These are phyloP conservation scores for Aptenodytes patagonicus DNA, from an alignment of 2,113 vertebrate genomes.

Conservation along the genomic window DNA sequence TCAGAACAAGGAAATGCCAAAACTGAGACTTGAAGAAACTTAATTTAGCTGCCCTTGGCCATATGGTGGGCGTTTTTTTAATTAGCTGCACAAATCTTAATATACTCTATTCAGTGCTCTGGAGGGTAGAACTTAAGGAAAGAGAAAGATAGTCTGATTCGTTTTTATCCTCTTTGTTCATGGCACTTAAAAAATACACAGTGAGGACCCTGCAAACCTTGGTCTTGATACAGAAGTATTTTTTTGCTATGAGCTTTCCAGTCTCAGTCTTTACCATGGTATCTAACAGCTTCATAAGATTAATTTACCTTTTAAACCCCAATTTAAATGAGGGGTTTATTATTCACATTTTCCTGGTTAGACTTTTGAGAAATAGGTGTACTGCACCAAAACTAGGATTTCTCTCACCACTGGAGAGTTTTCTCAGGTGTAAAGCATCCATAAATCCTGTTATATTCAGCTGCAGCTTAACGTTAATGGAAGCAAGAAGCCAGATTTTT, in stretches of 20 bases:
- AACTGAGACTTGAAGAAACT: not conserved
- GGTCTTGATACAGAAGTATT: not conserved
- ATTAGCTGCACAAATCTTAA: not conserved
- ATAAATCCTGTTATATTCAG: not conserved
- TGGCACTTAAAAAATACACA: not conserved
- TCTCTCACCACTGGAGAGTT: not conserved
- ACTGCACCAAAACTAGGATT: not conserved
- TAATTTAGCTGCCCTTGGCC: not conserved
- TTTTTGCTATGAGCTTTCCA: not conserved
- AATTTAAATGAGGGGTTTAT: not conserved
- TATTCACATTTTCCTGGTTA: not conserved
- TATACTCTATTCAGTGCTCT: not conserved
- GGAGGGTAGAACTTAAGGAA: not conserved
- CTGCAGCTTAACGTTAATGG: not conserved
- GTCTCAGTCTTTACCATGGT: not conserved
- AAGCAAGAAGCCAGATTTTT: not conserved
- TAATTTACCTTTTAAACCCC: not conserved
- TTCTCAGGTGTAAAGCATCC: not conserved
- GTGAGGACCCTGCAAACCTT: not conserved
- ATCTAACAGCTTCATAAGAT: not conserved
- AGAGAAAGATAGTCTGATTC: not conserved
- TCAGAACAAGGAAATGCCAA: not conserved
- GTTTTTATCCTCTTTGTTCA: not conserved
- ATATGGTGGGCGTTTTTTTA: not conserved
- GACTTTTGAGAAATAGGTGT: not conserved